Evolutionary conservation across 2,888 invertebrate genomes (phyloP).

Genomic region (Pterobdella sp.): DNA sequence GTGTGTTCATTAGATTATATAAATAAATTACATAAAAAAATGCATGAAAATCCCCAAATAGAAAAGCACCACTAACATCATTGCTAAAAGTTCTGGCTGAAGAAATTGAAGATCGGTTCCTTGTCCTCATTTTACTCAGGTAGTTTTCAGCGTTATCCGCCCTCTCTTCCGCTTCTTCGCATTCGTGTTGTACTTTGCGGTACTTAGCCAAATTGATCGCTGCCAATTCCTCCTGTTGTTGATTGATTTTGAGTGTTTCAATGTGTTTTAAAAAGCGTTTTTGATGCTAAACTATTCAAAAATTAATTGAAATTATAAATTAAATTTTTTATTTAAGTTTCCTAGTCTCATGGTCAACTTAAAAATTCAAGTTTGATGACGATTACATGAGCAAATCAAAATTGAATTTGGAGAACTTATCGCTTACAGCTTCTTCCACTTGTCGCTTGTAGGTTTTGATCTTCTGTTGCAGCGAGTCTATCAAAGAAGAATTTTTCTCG

Average conservation of each 20-base stretch:
- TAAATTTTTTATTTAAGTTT: too few species aligned
- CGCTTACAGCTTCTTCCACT: slow-evolving; percentile 86
- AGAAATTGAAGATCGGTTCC: slow-evolving; percentile 49
- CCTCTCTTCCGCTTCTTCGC: slow-evolving; percentile 55
- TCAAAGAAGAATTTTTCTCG: slow-evolving; percentile 12
- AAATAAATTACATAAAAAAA: too few species aligned
- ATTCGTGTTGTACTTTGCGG: slow-evolving; percentile 54
- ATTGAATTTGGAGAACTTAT: too few species aligned
- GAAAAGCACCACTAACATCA: too few species aligned
- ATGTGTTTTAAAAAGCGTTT: slow-evolving; percentile 49
- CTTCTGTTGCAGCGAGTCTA: slow-evolving; percentile 26
- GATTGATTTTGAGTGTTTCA: slow-evolving; percentile 50
- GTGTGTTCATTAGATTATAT: too few species aligned
- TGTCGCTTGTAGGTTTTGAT: slow-evolving; percentile 74
- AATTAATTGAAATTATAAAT: neutral
- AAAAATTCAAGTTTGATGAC: too few species aligned
- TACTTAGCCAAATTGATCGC: slow-evolving; percentile 55
- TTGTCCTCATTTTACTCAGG: slow-evolving; percentile 52
- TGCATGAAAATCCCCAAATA: too few species aligned
- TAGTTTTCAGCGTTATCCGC: slow-evolving; percentile 54
- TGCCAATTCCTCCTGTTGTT: slow-evolving; percentile 52
- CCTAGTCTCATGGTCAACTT: too few species aligned
- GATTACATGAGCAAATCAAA: too few species aligned
- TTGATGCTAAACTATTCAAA: neutral
- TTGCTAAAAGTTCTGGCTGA: slow-evolving; percentile 32